phyloP scores from a whole-genome alignment of 2,113 vertebrate species.

The Oxyura jamaicensis region DNA sequence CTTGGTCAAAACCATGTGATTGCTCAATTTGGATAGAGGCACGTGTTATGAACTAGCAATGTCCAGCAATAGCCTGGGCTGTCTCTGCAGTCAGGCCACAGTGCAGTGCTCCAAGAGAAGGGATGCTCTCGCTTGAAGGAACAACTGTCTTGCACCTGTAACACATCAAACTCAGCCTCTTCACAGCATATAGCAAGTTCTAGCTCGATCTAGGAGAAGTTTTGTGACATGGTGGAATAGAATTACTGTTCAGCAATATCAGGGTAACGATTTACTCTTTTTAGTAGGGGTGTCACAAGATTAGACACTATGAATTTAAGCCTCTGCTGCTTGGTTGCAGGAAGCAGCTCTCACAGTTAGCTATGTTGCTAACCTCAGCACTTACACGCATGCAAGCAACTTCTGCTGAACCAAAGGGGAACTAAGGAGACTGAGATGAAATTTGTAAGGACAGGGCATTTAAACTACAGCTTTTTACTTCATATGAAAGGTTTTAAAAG shows the following conservation, averaged over 20 bases:
- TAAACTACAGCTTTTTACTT: not conserved
- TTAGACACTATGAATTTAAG: not conserved
- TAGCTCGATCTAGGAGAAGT: not conserved
- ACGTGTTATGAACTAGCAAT: fast-evolving
- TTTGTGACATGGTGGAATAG: not conserved
- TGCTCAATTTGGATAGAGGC: not conserved
- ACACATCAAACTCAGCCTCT: not conserved
- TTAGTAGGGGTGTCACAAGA: not conserved
- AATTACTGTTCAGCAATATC: slow-evolving; percentile 24
- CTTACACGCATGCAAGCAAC: not conserved
- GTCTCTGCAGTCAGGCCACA: not conserved
- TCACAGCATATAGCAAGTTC: not conserved
- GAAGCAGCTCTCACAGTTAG: not conserved
- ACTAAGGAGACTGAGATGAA: not conserved
- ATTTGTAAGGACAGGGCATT: not conserved
- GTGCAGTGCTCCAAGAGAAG: fast-evolving
- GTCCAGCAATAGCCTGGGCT: not conserved
- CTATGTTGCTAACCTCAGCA: not conserved
- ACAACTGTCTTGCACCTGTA: not conserved
- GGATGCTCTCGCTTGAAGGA: not conserved
- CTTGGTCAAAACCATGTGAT: not conserved
- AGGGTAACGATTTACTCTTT: slow-evolving; percentile 29
- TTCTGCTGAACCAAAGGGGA: not conserved
- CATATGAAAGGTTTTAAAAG: not conserved
- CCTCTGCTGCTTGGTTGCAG: not conserved